Evolutionary conservation across 2,113 vertebrate genomes (phyloP), one percentile per base, ranked within the genome.

Genomic region (Vombatus ursinus): DNA sequence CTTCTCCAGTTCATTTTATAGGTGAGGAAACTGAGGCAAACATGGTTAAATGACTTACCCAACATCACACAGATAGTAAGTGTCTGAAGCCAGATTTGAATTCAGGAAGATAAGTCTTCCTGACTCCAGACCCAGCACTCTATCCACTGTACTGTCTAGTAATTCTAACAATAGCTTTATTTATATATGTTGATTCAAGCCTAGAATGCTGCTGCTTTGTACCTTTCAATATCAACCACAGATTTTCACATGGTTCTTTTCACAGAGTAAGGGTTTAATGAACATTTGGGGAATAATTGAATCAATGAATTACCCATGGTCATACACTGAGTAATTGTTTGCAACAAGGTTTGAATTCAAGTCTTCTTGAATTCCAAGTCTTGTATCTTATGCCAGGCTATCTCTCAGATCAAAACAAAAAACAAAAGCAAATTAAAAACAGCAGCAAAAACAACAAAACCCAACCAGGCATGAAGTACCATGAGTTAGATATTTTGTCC

Each of bases 381-480:
- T 84, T n/a, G 5, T 44, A 84, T 44, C 1, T 1, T 7, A 44
- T 19, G 37, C 5, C 28, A 94, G 44, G 28, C 22, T 89, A 61
- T 93, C 92, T 94, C 47, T 92, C 95, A 96, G 25, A 95, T 28
- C 94, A 90, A 97, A 90, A 93, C 22, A 96, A 92, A 47, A 50
- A 77, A 49, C 14, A 19, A 77, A 44, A 77, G 19, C 2, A 84
- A 44, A 23, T 84, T 1, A 23, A 84, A 26, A n/a, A 19, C n/a
- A 44, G 31, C 61, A 19, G 8, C 68, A 84, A 19, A 26, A 90
- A 91, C 22, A 96, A 92, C 37, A 89, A 22, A 95, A 25, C 96
- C 90, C 48, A 47, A 23, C 23, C 28, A 94, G 89, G 54, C 53
- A 89, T 61, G 91, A 93, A 1, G 7, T 57, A 90, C 90, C 94